phyloP scores from a whole-genome alignment of 1,140 invertebrate species.

The Anoplophora glabripennis region DNA sequence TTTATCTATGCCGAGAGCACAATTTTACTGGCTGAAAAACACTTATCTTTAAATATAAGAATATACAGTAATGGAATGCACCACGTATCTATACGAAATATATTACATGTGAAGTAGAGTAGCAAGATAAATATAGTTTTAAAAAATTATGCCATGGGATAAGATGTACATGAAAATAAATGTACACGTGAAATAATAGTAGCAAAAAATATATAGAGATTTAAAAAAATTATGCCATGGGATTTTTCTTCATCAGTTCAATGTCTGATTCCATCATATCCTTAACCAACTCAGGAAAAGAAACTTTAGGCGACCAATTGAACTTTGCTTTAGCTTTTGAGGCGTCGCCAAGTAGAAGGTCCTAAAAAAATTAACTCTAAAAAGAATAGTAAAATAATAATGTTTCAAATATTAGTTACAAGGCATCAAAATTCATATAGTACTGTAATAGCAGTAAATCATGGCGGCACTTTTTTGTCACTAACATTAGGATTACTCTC shows the following conservation, averaged over 20 bases:
- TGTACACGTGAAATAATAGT: neutral
- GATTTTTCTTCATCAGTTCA: conserved; percentile 87
- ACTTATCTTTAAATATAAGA: too few relatives aligned
- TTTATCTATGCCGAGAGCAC: too few relatives aligned
- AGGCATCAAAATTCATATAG: too few relatives aligned
- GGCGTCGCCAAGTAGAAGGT: conserved; percentile 85
- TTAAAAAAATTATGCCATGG: conserved; percentile 65
- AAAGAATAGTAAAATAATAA: too few relatives aligned
- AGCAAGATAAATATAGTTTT: neutral
- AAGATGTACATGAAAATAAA: conserved; percentile 3
- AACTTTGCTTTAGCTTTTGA: conserved; percentile 83
- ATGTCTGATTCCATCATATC: conserved; percentile 97
- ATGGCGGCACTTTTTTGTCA: too few relatives aligned
- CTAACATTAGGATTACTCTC: too few relatives aligned
- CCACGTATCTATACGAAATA: neutral
- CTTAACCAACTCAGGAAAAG: conserved; percentile 82
- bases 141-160: neutral
- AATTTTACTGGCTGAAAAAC: too few relatives aligned
- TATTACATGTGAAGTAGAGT: neutral
- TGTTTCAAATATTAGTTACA: too few relatives aligned
- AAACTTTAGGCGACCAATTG: conserved; percentile 83
- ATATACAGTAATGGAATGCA: too few relatives aligned
- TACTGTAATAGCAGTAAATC: too few relatives aligned
- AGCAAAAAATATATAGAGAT: conserved; percentile 3
- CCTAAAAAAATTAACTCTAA: conserved; percentile 65